These are phyloP conservation scores for Gopherus flavomarginatus DNA, from an alignment of 2,113 vertebrate genomes.

Conservation along the genomic window DNA sequence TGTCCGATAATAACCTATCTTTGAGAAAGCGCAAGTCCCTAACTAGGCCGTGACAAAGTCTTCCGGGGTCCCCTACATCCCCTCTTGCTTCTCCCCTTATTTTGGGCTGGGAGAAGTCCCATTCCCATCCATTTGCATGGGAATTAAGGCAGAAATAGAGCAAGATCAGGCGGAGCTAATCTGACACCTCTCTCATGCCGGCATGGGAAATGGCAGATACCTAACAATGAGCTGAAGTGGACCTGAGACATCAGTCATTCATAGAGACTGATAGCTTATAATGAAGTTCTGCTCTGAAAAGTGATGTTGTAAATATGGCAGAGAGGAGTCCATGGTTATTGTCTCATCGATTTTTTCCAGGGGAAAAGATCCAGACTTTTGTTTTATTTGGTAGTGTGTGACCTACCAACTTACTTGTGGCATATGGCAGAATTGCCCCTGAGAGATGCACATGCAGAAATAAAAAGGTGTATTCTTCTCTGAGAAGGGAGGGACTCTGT, in stretches of 20 bases:
- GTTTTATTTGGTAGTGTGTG: background rate
- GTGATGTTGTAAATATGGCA: background rate
- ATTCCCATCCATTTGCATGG: background rate
- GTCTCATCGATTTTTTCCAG: background rate
- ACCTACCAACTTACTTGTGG: conserved; percentile 48
- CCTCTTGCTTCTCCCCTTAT: background rate
- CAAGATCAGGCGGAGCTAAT: rapidly evolving
- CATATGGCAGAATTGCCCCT: background rate
- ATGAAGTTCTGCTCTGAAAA: background rate
- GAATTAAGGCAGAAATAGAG: background rate
- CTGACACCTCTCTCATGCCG: background rate
- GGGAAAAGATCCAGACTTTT: background rate
- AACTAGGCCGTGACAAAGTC: too few species aligned
- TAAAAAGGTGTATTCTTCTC: background rate
- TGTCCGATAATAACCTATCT: too few species aligned
- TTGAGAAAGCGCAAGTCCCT: too few species aligned
- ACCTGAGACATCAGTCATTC: background rate
- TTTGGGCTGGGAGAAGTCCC: background rate
- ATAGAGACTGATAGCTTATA: background rate
- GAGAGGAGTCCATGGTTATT: background rate
- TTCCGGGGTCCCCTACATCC: too few species aligned
- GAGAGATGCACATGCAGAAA: conserved; percentile 1
- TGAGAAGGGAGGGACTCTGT: background rate
- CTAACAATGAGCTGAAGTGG: background rate
- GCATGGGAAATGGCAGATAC: background rate